Conservation (phyloP, 2,113 vertebrate species). For the Caranx ignobilis region DNA sequence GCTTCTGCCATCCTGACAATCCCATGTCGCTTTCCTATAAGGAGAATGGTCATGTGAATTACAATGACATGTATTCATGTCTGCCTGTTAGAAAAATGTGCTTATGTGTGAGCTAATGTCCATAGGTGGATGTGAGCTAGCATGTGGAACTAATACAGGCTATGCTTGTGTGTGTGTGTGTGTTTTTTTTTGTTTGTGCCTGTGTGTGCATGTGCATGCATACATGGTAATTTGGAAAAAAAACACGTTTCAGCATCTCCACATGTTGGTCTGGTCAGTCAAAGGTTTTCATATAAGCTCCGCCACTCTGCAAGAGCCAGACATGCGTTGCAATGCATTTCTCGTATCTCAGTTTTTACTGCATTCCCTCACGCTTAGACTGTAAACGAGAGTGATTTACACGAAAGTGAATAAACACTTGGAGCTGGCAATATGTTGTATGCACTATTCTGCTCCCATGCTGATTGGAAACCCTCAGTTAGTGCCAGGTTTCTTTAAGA, state of each 20-base stretch:
- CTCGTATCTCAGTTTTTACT: conserved; percentile 60
- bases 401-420: conserved; percentile 67
- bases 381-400: conserved; percentile 74
- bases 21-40: conserved; percentile 62
- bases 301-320: conserved; percentile 44
- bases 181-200: conserved; percentile 5
- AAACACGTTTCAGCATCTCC: conserved; percentile 51
- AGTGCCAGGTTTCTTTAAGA: conserved; percentile 34
- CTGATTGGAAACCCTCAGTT: conserved; percentile 46
- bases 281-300: conserved; percentile 42
- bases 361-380: conserved; percentile 72
- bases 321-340: conserved; percentile 40
- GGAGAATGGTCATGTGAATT: conserved; percentile 58
- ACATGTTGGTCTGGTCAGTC: conserved; percentile 48
- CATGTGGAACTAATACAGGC: conserved; percentile 8
- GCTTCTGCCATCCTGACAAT: conserved; percentile 68
- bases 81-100: conserved; percentile 27
- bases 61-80: conserved; percentile 50
- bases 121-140: conserved; percentile 26
- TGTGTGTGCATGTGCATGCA: conserved; percentile 39
- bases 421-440: conserved; percentile 38
- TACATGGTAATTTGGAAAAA: conserved; percentile 46
- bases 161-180: conserved; percentile 19
- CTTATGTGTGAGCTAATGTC: conserved; percentile 24
- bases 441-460: conserved; percentile 17